Evolutionary conservation across 2,113 vertebrate genomes (phyloP).

Genomic region (Stercorarius parasiticus): DNA sequence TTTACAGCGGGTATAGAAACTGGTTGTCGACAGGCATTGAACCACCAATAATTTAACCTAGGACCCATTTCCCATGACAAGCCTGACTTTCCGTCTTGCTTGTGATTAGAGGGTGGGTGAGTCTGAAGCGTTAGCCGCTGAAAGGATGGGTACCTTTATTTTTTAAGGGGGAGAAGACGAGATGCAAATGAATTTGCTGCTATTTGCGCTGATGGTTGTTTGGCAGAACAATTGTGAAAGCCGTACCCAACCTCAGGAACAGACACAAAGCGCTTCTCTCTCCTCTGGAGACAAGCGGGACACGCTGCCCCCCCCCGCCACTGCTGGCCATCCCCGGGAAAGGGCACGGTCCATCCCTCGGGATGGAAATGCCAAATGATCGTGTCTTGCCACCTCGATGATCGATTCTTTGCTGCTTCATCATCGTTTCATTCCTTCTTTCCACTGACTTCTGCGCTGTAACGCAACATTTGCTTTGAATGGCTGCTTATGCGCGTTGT

Average conservation of each 20-base stretch:
- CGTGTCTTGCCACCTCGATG: background rate
- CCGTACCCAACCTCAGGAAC: background rate
- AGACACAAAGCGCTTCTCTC: background rate
- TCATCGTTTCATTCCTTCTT: background rate
- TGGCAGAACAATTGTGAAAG: conserved; percentile 16
- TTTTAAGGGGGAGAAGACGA: background rate
- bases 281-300: background rate
- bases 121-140: background rate
- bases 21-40: rapidly evolving
- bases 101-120: rapidly evolving
- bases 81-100: background rate
- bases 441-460: background rate
- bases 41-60: background rate
- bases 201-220: background rate
- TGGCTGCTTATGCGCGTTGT: background rate
- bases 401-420: too few relatives aligned
- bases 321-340: background rate
- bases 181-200: background rate
- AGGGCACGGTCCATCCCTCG: rapidly evolving
- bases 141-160: background rate
- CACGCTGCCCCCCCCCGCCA: rapidly evolving
- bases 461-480: background rate
- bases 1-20: background rate
- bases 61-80: rapidly evolving
- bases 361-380: background rate